Evolutionary conservation across 1,140 invertebrate genomes (phyloP).

Genomic region (Mizuhopecten yessoensis): DNA sequence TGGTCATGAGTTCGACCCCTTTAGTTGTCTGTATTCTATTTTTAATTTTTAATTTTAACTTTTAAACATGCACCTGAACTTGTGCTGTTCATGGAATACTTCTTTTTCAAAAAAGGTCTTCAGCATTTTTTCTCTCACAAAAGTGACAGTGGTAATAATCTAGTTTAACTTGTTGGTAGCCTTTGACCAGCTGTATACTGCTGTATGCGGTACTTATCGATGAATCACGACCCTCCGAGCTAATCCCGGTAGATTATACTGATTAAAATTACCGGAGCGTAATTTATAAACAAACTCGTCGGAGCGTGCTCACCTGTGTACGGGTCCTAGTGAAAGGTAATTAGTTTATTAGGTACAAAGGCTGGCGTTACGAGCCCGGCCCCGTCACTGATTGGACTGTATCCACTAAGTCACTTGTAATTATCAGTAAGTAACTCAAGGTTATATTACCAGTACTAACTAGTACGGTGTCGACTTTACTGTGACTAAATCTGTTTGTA

Average conservation of each 20-base stretch:
- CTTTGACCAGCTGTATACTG: no score
- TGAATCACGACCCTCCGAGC: neutral
- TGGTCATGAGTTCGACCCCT: no score
- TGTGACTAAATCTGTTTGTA: neutral
- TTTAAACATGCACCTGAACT: no score
- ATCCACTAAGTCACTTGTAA: neutral
- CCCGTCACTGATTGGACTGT: neutral
- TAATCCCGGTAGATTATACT: neutral
- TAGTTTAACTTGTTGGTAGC: no score
- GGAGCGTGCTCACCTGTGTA: conserved; percentile 23
- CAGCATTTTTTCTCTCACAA: no score
- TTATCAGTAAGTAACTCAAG: neutral
- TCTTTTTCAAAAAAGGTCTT: no score
- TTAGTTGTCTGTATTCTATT: no score
- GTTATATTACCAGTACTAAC: neutral
- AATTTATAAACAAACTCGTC: conserved; percentile 28
- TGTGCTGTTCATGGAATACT: no score
- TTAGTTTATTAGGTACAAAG: conserved; percentile 1
- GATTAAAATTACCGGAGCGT: neutral
- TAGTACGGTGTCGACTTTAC: neutral
- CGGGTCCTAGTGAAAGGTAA: neutral
- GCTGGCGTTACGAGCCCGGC: neutral
- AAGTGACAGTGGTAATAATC: no score
- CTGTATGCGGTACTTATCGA: neutral
- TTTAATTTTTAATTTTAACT: no score